Base-by-base conservation (phyloP, 2,797 vertebrate genomes). In the Notoglanidium macrostoma region DNA sequence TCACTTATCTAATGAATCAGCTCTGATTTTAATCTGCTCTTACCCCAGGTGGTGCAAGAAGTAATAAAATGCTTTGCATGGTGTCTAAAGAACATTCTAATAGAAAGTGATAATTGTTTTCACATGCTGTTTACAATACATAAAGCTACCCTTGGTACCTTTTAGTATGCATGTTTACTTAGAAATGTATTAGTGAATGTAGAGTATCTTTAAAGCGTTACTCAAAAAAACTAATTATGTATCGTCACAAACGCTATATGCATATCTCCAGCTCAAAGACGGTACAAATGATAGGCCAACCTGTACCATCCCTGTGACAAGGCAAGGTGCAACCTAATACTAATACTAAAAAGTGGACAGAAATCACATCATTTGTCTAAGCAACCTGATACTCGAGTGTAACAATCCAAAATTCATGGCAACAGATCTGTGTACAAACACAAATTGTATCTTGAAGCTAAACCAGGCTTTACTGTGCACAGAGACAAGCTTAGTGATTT, bases 371-470 rank as follows among this genome's bases (percentile, higher is more conserved):
- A 57, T 55, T 55, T 35, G 55, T 61, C 78, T 11, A 44, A 11
- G 55, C n/a, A 32, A 19, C 73, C 15, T 63, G 55, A 51, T 84
- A 73, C 51, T 73, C 54, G 12, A 80, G 55, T 65, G 46, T 74
- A 59, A 35, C 79, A 78, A 83, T 59, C 54, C 29, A 44, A 54
- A 59, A 57, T 81, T 72, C 63, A 70, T 35, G 26, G 32, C 32
- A 70, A 70, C 85, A 86, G 65, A 57, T 61, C 51, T 86, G 8
- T 81, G 77, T 81, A 11, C 61, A 44, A 59, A 78, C 32, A 59
- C 14, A 54, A 51, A 85, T 65, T 49, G 79, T n/a, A 21, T 73
- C 65, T 73, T 21, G 78, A 61, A n/a, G 44, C 63, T 40, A 80
- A 72, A 26, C 51, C 73, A 59, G 46, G 81, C 73, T 84, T 40